Evolutionary conservation across 2,888 invertebrate genomes (phyloP).

Genomic region (Drosophila atripex): DNA sequence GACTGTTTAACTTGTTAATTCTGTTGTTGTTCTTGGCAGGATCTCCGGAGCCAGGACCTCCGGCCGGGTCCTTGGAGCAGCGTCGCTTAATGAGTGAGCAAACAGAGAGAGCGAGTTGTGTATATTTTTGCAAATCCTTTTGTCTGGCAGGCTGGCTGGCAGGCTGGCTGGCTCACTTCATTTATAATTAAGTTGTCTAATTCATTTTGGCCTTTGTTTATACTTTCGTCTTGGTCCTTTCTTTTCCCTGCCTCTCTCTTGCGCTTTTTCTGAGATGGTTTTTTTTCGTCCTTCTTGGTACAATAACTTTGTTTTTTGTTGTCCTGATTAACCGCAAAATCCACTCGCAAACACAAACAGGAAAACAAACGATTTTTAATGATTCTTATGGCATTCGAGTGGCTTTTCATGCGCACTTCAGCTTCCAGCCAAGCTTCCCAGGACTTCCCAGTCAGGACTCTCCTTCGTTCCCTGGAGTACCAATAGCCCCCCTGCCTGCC

Average conservation of each 20-base stretch:
- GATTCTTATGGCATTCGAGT: conserved; percentile 78
- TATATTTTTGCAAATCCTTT: conserved; percentile 59
- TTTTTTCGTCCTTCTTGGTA: conserved; percentile 22
- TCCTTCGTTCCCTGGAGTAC: conserved; percentile 27
- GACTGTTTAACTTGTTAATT: conserved; percentile 77
- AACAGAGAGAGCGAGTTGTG: conserved; percentile 55
- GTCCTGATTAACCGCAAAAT: conserved; percentile 76
- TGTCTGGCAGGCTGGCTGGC: conserved; percentile 42
- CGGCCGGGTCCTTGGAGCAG: conserved; percentile 34
- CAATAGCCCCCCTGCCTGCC: conserved; percentile 24
- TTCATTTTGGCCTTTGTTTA: conserved; percentile 78
- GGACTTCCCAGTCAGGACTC: conserved; percentile 1
- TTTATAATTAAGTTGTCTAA: conserved; percentile 82
- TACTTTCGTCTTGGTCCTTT: conserved; percentile 21
- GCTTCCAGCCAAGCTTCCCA: conserved; percentile 31
- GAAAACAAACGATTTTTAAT: conserved; percentile 73
- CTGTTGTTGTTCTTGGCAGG: conserved; percentile 75
- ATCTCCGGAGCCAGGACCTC: conserved; percentile 42
- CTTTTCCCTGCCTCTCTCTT: not conserved
- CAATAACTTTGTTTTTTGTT: conserved; percentile 48
- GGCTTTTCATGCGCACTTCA: conserved; percentile 74
- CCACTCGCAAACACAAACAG: conserved; percentile 61
- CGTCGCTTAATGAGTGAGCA: conserved; percentile 71
- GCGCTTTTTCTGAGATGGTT: too few species aligned
- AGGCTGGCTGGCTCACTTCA: conserved; percentile 51